Base-by-base conservation (phyloP, 1,140 invertebrate genomes). In the Cecropterus lyciades region DNA sequence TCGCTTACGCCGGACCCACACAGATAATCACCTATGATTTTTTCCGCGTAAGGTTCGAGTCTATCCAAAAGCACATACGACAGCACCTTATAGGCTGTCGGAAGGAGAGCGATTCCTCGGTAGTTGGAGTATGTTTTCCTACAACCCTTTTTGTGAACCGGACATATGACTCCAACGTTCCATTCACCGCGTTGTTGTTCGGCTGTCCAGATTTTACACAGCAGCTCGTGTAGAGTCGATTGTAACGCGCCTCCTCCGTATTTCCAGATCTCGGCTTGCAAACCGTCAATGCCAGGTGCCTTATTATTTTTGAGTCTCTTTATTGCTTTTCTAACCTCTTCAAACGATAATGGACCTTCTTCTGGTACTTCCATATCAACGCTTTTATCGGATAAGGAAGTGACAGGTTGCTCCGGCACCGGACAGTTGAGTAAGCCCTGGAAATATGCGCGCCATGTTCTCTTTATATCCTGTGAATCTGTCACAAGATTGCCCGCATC, bases 81-180 rank as follows among this genome's bases (percentile, higher is more conserved):
- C 0, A 70, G 20, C 3, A 70, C 43, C 14, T 70, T 70, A 6
- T 70, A 70, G 5, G 64, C 64, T 1, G 13, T 66, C 0, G 43
- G 42, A 0, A 71, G 46, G 10, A 71, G 11, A n/a, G 53, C 16
- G 10, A 65, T 63, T 9, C 69, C 57, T 10, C 69, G 30, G n/a
- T 67, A 71, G 13, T 67, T 71, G 0, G 45, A 1, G 37, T 45
- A 65, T 4, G 43, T 40, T 30, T 45, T 51, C n/a, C 6, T 30
- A 0, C 2, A 1, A 0, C 24, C 49, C 3, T 51, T 51, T 51
- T 51, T 51, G 24, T 51, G 49, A 0, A 51, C 10, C 3, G 49
- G 49, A 15, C 20, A 40, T 2, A 67, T 67, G 9, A 55, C n/a
- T 0, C 59, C 52, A 1, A 13, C 6, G n/a, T 69, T 65, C 62